Conservation (phyloP, 2,888 invertebrate species). For the Calameuta idolon region DNA sequence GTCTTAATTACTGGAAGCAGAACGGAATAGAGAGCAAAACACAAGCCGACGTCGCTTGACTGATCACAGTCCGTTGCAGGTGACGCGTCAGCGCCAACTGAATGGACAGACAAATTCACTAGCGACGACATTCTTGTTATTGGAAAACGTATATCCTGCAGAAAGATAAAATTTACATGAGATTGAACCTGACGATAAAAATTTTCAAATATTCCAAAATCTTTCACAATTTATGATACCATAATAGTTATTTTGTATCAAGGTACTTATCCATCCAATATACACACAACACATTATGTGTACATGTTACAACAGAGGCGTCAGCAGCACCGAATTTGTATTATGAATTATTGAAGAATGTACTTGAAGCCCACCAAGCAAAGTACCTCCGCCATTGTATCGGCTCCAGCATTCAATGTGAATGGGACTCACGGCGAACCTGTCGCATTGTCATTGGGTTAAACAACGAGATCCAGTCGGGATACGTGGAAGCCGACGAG, state of each 20-base stretch:
- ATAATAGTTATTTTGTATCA: background rate
- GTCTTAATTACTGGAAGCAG: conserved; percentile 53
- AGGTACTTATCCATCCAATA: background rate
- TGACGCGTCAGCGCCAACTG: conserved; percentile 49
- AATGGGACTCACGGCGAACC: conserved; percentile 44
- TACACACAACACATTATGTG: background rate
- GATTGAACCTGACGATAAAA: background rate
- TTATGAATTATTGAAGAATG: conserved; percentile 57
- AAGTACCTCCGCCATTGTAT: conserved; percentile 41
- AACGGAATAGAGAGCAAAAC: conserved; percentile 52
- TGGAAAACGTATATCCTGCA: background rate
- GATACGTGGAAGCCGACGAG: conserved; percentile 10
- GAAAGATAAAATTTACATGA: background rate
- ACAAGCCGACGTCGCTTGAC: conserved; percentile 51
- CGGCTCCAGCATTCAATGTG: conserved; percentile 33
- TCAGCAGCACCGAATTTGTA: conserved; percentile 39
- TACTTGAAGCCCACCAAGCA: conserved; percentile 38
- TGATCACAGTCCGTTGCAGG: conserved; percentile 51
- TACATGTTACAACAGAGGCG: background rate
- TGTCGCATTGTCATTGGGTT: conserved; percentile 61
- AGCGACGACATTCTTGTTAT: background rate
- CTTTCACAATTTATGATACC: background rate
- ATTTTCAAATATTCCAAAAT: background rate
- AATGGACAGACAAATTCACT: conserved; percentile 25
- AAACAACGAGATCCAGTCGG: conserved; percentile 52